These are phyloP conservation scores for Equus quagga DNA, from an alignment of 2,113 vertebrate genomes.

Conservation along the genomic window DNA sequence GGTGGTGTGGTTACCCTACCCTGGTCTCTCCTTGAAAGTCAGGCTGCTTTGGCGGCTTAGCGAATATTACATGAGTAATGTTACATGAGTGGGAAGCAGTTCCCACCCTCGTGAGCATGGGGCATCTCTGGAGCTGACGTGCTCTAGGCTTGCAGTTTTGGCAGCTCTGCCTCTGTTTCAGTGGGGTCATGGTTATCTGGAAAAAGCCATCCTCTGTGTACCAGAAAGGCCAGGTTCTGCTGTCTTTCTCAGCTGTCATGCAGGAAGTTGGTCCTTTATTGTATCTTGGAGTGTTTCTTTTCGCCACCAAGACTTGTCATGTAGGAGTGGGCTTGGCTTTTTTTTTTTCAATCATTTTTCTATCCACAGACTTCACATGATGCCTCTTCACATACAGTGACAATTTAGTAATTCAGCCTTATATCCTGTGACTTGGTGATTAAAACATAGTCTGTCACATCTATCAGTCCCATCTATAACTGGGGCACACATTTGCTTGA, in stretches of 20 bases:
- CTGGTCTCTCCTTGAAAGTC: background rate
- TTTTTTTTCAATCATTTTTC: background rate
- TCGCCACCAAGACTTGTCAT: background rate
- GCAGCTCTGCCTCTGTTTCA: background rate
- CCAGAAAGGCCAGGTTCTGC: background rate
- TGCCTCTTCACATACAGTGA: background rate
- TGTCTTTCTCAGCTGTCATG: background rate
- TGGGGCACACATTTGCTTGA: background rate
- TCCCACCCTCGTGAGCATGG: rapidly evolving
- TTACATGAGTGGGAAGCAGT: background rate
- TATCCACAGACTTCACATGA: background rate
- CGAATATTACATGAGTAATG: no score
- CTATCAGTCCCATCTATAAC: background rate
- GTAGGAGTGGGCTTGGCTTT: background rate
- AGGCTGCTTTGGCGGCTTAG: rapidly evolving
- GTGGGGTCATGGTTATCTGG: background rate
- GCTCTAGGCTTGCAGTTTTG: rapidly evolving
- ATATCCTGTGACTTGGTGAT: rapidly evolving
- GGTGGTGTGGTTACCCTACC: rapidly evolving
- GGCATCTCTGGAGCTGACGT: background rate
- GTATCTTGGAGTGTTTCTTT: background rate
- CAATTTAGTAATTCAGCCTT: background rate
- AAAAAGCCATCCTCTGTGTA: background rate
- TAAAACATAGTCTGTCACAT: rapidly evolving
- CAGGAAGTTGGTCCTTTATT: background rate